These are phyloP conservation scores for Leptinotarsa rubiginosa DNA, from an alignment of 2,888 invertebrate genomes.

Conservation along the genomic window DNA sequence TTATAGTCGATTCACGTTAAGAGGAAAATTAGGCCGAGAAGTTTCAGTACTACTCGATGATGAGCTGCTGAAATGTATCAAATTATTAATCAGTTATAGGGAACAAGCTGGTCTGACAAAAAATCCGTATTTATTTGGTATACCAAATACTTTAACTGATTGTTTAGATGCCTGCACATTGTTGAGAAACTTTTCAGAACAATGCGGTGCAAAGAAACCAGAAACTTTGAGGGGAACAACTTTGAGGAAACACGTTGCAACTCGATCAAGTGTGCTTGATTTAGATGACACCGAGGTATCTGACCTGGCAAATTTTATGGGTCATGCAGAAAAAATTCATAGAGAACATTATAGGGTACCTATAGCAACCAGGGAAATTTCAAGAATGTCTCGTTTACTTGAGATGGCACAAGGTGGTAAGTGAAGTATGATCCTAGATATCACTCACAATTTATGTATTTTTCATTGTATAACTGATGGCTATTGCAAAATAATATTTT, in stretches of 20 bases:
- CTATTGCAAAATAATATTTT: too few species aligned
- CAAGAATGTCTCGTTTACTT: slow-evolving; percentile 46
- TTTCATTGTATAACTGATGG: too few species aligned
- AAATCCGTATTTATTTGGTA: slow-evolving; percentile 39
- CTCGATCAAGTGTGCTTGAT: slow-evolving; percentile 46
- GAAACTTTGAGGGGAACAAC: slow-evolving; percentile 40
- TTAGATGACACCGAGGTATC: slow-evolving; percentile 48
- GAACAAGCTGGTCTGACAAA: slow-evolving; percentile 29
- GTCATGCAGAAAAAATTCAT: slow-evolving; percentile 52
- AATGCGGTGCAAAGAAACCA: slow-evolving; percentile 50
- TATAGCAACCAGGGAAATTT: slow-evolving; percentile 44
- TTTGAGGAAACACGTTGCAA: slow-evolving; percentile 52
- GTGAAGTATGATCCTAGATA: background rate
- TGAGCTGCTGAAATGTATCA: slow-evolving; percentile 21
- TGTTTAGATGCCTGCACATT: slow-evolving; percentile 49
- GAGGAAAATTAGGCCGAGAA: slow-evolving; percentile 26
- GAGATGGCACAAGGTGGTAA: slow-evolving; percentile 33
- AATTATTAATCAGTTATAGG: slow-evolving; percentile 27
- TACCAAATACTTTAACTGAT: slow-evolving; percentile 24
- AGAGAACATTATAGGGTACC: slow-evolving; percentile 49
- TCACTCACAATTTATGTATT: too few species aligned
- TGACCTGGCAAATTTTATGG: slow-evolving; percentile 51
- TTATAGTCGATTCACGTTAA: slow-evolving; percentile 21
- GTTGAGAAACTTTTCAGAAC: slow-evolving; percentile 44
- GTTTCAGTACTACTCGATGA: slow-evolving; percentile 29